A percentile compares a stretch with the other conserved stretches of the same genome.
Conservation (phyloP, 30 jellyfish, hydroid and myxozoan species). For the Hydra vulgaris region DNA sequence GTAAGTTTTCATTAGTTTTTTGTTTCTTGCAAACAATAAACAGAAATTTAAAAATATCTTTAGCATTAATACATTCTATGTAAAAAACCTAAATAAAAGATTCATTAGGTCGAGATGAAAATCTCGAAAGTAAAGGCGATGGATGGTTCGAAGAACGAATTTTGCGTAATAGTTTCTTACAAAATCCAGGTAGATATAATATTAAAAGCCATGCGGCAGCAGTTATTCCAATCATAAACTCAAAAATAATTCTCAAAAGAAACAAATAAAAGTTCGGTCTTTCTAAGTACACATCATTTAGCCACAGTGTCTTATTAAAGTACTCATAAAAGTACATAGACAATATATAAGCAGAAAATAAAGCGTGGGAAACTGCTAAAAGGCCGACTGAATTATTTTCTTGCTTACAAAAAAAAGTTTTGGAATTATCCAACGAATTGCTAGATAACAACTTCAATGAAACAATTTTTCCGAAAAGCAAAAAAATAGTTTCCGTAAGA, state of each 20-base stretch:
- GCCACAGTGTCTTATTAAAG: slow-evolving; percentile 79
- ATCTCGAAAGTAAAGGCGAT: not conserved
- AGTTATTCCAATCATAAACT: slow-evolving; percentile 65
- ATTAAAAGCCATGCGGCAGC: slow-evolving; percentile 72
- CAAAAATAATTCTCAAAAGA: slow-evolving; percentile 62
- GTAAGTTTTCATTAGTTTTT: too few relatives aligned
- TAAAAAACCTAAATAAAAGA: not conserved
- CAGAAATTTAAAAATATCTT: not conserved
- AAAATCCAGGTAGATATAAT: slow-evolving; percentile 46
- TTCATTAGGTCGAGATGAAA: not conserved
- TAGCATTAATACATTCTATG: not conserved
- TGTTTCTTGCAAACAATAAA: not conserved
- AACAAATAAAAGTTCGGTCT: slow-evolving; percentile 91
- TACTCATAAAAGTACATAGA: slow-evolving; percentile 93
- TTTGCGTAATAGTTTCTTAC: slow-evolving; percentile 13
- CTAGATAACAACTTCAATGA: slow-evolving; percentile 50
- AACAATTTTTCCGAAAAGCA: slow-evolving; percentile 74
- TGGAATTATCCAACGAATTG: slow-evolving; percentile 23
- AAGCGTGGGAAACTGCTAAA: slow-evolving; percentile 72
- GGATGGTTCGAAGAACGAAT: not conserved
- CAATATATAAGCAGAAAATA: slow-evolving; percentile 59
- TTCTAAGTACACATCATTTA: slow-evolving; percentile 56
- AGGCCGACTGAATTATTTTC: slow-evolving; percentile 57
- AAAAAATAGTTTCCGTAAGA: slow-evolving; percentile 79
- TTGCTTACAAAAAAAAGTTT: slow-evolving; percentile 26